Evolutionary conservation across 2,113 vertebrate species (phyloP), one percentile per base, ranked within the genome.

Genomic region (Engraulis encrasicolus): DNA sequence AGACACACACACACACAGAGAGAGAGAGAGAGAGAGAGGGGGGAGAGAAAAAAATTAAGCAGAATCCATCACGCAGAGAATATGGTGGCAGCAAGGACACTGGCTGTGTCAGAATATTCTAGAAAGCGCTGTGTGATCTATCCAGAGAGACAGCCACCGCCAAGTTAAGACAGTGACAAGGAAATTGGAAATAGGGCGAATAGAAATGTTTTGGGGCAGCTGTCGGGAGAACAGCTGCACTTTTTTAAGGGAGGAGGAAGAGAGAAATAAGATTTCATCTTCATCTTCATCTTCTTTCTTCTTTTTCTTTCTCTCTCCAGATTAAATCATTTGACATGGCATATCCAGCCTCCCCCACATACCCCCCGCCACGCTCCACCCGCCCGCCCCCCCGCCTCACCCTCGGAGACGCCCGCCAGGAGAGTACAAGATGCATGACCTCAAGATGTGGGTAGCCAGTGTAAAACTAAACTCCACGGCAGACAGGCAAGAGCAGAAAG

Each of bases 241-340:
- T 74, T 74, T 74, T 85, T 85, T 83, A 80, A 81, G 79, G 40
- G 9, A 9, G 9, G 40, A 45, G 40, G 40, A 45, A 45, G 40
- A 45, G 40, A 45, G 80, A 89, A 91, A 92, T 91, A 85, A 90
- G 91, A 81, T 52, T 61, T 84, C n/a, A n/a, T 90, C 85, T 81
- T 80, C 79, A 49, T 27, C 6, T 2, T 17, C 48, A n/a, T 36
- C 52, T 40, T 1, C 78, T 83, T 82, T 83, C 78, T 23, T 74
- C 27, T 36, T 74, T 27, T 34, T 74, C 66, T 74, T 15, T 15
- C 66, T 18, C 66, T 74, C 34, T 74, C 58, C 81, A 89, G 87
- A 78, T 85, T 82, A 92, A 89, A 87, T 87, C 90, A 92, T 93
- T 91, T 93, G 91, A 92, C 91, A 91, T 87, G 87, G 81, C 78